Percentiles rank a stretch among this genome's conserved stretches.
phyloP scores from a whole-genome alignment of 2,113 vertebrate genomes.

The Pterocles orientalis region DNA sequence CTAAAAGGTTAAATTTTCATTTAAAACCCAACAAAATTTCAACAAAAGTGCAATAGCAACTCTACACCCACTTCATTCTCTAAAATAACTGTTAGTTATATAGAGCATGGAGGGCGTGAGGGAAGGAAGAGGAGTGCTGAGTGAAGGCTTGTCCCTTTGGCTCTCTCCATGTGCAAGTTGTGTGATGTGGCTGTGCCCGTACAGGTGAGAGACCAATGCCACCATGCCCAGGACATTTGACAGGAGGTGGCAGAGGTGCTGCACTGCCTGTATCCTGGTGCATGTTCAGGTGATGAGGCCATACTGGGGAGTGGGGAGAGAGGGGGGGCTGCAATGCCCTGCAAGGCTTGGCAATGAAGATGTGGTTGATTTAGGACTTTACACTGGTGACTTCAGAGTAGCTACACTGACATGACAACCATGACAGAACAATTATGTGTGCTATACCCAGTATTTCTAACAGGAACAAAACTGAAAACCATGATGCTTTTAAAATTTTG shows the following conservation, averaged over 20 bases:
- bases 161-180: not conserved
- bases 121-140: not conserved
- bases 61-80: not conserved
- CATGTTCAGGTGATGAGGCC: not conserved
- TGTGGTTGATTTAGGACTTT: not conserved
- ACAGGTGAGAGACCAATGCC: not conserved
- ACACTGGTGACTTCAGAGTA: not conserved
- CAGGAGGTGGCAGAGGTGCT: not conserved
- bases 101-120: not conserved
- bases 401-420: not conserved
- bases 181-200: fast-evolving
- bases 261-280: not conserved
- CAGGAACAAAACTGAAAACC: not conserved
- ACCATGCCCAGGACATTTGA: not conserved
- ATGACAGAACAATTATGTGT: not conserved
- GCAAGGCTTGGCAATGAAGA: not conserved
- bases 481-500: not conserved
- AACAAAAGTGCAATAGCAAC: not conserved
- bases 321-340: not conserved
- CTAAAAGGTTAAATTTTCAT: not conserved
- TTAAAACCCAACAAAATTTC: not conserved
- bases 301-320: not conserved
- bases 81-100: not conserved
- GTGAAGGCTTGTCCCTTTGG: not conserved
- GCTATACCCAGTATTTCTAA: not conserved